Evolutionary conservation across 1,140 invertebrate species (phyloP).

Genomic region (Stegodyphus mimosarum): DNA sequence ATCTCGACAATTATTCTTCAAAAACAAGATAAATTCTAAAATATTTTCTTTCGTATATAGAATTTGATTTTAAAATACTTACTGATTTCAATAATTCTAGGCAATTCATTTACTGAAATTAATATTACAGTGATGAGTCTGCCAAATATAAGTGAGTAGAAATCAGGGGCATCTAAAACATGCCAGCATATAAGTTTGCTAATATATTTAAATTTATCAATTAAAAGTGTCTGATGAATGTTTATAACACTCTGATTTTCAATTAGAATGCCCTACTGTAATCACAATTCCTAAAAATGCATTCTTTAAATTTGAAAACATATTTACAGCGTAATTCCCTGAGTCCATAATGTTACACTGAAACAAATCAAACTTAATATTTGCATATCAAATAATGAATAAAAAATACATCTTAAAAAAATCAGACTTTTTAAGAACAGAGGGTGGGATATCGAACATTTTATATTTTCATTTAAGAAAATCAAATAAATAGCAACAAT

Average conservation of each 20-base stretch:
- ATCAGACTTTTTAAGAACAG: constrained; percentile 13
- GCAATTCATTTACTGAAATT: too few species aligned
- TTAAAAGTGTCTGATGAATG: too few species aligned
- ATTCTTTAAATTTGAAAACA: constrained; percentile 12
- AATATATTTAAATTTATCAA: too few species aligned
- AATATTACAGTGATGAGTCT: not conserved
- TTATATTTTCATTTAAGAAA: constrained; percentile 16
- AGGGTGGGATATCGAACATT: constrained; percentile 32
- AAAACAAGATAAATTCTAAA: too few species aligned
- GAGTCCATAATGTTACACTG: constrained; percentile 28
- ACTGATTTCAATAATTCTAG: too few species aligned
- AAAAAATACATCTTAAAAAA: constrained; percentile 37
- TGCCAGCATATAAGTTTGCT: too few species aligned
- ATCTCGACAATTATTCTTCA: too few species aligned
- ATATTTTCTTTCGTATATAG: too few species aligned
- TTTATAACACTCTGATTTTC: too few species aligned
- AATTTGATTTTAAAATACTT: too few species aligned
- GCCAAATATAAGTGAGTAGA: too few species aligned
- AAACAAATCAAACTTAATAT: constrained; percentile 6
- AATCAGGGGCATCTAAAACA: too few species aligned
- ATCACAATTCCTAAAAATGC: constrained; percentile 13
- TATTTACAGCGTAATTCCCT: constrained; percentile 42
- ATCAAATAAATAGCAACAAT: constrained; percentile 52
- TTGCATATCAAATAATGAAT: constrained; percentile 29
- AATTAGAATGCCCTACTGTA: constrained; percentile 35